These are phyloP conservation scores for Acrocyrtus sp. DNA, from an alignment of 2,888 invertebrate species.

Conservation along the genomic window DNA sequence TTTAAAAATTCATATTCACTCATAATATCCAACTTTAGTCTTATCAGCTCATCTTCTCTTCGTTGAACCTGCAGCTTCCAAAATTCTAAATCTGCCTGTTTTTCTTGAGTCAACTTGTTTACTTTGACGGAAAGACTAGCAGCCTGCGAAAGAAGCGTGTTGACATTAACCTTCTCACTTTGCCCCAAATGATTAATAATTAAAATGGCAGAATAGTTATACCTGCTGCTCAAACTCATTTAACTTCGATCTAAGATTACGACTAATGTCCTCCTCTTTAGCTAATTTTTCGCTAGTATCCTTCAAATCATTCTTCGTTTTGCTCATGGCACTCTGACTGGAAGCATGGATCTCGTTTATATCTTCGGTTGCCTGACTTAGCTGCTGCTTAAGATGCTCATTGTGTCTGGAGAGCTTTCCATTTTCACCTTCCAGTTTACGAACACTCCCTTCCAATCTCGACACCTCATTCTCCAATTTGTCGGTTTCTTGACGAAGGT, in stretches of 20 bases:
- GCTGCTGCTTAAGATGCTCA: constrained; percentile 54
- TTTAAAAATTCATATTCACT: no score
- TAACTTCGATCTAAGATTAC: constrained; percentile 42
- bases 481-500: constrained; percentile 53
- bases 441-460: constrained; percentile 36
- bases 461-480: constrained; percentile 48
- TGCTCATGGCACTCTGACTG: constrained; percentile 45
- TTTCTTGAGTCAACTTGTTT: constrained; percentile 46
- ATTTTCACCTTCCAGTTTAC: constrained; percentile 56
- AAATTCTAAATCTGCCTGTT: constrained; percentile 49
- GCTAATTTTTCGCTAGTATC: constrained; percentile 48
- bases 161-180: neutral
- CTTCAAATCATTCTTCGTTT: constrained; percentile 55
- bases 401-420: constrained; percentile 45
- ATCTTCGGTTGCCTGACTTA: constrained; percentile 32
- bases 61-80: constrained; percentile 56
- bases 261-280: constrained; percentile 57
- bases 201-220: neutral
- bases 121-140: constrained; percentile 33
- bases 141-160: no score
- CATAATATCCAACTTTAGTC: constrained; percentile 59
- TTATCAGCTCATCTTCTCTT: constrained; percentile 51
- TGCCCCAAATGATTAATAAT: neutral
- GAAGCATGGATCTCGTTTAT: constrained; percentile 44
- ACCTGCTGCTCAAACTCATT: constrained; percentile 54